Percentiles rank a stretch among this genome's conserved stretches.
Conservation (phyloP, 2,888 invertebrate genomes). For the Brachylomia viminalis region DNA sequence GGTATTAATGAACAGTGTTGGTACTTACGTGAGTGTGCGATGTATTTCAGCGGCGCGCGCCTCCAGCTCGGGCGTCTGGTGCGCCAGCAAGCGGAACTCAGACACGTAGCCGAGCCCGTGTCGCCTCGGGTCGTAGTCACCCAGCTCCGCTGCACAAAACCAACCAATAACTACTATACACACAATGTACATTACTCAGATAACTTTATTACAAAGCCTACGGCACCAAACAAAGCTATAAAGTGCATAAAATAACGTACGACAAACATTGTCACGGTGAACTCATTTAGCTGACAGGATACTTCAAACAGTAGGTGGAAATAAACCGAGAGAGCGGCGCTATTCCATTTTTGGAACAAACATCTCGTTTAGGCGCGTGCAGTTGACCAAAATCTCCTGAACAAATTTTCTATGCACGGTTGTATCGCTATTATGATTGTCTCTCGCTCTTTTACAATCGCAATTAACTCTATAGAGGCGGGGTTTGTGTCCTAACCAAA, state of each 20-base stretch:
- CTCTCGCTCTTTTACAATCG: slow-evolving; percentile 70
- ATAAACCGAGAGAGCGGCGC: slow-evolving; percentile 74
- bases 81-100: slow-evolving; percentile 97
- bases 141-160: slow-evolving; percentile 95
- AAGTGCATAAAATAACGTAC: slow-evolving; percentile 70
- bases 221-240: slow-evolving; percentile 64
- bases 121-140: slow-evolving; percentile 97
- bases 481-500: slow-evolving; percentile 80
- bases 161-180: slow-evolving; percentile 39
- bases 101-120: slow-evolving; percentile 98
- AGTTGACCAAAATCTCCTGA: slow-evolving; percentile 71
- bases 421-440: slow-evolving; percentile 60
- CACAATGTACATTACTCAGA: slow-evolving; percentile 47
- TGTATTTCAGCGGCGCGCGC: slow-evolving; percentile 96
- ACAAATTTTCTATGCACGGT: slow-evolving; percentile 63
- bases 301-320: slow-evolving; percentile 80
- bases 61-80: slow-evolving; percentile 98
- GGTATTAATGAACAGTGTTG: neutral
- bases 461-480: slow-evolving; percentile 76
- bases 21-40: slow-evolving; percentile 95
- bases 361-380: slow-evolving; percentile 70
- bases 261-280: slow-evolving; percentile 75
- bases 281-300: slow-evolving; percentile 76
- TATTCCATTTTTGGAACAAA: slow-evolving; percentile 79
- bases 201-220: slow-evolving; percentile 60